phyloP scores from a whole-genome alignment of 2,797 vertebrate genomes.

The Typhlichthys eigenmanni region DNA sequence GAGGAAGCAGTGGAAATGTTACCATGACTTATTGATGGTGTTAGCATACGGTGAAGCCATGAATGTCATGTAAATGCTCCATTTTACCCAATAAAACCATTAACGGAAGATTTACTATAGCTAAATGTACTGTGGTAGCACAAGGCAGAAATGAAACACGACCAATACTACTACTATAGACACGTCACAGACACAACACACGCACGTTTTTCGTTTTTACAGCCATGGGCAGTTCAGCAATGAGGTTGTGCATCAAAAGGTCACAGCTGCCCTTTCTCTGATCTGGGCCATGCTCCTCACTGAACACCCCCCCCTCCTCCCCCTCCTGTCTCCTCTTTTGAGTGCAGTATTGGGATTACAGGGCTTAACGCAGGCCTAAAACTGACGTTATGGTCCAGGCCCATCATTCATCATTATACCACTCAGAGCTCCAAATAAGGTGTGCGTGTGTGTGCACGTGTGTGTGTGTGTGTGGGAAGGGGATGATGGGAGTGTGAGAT shows the following conservation, averaged over 20 bases:
- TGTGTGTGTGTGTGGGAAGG: too few relatives aligned
- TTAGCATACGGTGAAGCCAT: too few relatives aligned
- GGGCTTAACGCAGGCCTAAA: slow-evolving; percentile 26
- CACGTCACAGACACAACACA: slow-evolving; percentile 9
- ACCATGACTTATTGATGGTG: too few relatives aligned
- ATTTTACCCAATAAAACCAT: slow-evolving; percentile 1
- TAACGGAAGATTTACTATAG: background rate
- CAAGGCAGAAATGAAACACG: too few relatives aligned
- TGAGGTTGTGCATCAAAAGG: slow-evolving; percentile 21
- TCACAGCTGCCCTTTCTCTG: slow-evolving; percentile 28
- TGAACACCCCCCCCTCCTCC: slow-evolving; percentile 9
- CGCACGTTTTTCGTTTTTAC: slow-evolving; percentile 26
- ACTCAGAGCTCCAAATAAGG: slow-evolving; percentile 21
- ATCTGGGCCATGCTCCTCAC: too few relatives aligned
- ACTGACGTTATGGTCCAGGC: slow-evolving; percentile 25
- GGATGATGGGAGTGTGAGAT: too few relatives aligned
- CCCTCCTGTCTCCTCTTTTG: slow-evolving; percentile 17
- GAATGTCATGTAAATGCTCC: too few relatives aligned
- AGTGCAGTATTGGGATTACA: slow-evolving; percentile 49
- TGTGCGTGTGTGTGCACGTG: too few relatives aligned
- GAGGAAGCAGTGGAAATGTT: too few relatives aligned
- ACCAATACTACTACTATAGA: slow-evolving; percentile 7
- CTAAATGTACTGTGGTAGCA: too few relatives aligned
- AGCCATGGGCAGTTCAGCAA: slow-evolving; percentile 4
- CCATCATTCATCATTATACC: slow-evolving; percentile 34